A percentile compares a stretch with the other conserved stretches of the same genome.
Evolutionary conservation across 2,888 invertebrate genomes (phyloP).

Genomic region (Zeuzera pyrina): DNA sequence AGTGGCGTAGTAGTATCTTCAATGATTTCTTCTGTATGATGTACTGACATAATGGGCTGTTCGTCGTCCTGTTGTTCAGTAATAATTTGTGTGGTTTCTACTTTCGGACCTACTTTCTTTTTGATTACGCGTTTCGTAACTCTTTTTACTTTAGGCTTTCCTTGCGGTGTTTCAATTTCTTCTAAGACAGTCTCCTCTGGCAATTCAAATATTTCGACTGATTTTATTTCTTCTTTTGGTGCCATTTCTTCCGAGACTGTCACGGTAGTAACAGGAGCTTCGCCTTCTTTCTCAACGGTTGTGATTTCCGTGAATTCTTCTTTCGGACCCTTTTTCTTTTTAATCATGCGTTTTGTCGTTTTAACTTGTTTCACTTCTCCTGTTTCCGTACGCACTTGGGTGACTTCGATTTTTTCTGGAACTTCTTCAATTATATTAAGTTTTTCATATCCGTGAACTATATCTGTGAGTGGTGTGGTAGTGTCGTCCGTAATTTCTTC

Average conservation of each 20-base stretch:
- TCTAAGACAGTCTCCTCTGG: constrained; percentile 31
- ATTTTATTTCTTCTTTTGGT: constrained; percentile 24
- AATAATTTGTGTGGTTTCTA: constrained; percentile 16
- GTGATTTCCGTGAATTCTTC: constrained; percentile 30
- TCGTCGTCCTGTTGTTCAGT: constrained; percentile 17
- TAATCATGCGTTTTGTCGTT: constrained; percentile 21
- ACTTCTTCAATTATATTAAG: constrained; percentile 24
- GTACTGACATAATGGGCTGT: constrained; percentile 20
- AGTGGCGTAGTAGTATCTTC: constrained; percentile 26
- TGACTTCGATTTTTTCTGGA: constrained; percentile 15
- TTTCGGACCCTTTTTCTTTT: constrained; percentile 27
- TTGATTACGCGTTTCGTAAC: constrained; percentile 35
- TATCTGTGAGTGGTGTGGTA: constrained; percentile 14
- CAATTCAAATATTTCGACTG: constrained; percentile 20
- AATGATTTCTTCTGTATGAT: constrained; percentile 19
- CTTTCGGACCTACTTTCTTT: constrained; percentile 36
- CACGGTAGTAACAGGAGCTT: constrained; percentile 22
- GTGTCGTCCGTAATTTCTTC: constrained; percentile 19
- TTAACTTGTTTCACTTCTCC: constrained; percentile 15
- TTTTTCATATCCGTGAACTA: constrained; percentile 13
- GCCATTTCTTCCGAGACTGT: constrained; percentile 30
- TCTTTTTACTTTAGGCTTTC: constrained; percentile 26
- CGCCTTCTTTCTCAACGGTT: constrained; percentile 26
- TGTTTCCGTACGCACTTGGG: constrained; percentile 15
- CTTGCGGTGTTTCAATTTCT: constrained; percentile 15